A percentile compares a stretch with the other conserved stretches of the same genome.
Conservation (phyloP, 2,113 vertebrate genomes). For the Desmodus rotundus region DNA sequence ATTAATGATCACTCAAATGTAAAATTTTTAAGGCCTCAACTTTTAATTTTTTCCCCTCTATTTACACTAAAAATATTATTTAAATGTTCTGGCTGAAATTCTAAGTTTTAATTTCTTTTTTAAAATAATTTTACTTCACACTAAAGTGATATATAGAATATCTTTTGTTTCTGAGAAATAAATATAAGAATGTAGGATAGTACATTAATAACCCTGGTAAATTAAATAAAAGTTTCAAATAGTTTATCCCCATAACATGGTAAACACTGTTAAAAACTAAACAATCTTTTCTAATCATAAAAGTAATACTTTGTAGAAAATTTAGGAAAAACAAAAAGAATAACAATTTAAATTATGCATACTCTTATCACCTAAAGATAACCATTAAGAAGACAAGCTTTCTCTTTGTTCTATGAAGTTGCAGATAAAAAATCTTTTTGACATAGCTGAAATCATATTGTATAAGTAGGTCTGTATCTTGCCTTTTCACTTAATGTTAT, state of each 20-base stretch:
- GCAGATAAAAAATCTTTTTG: neutral
- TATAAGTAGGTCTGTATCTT: neutral
- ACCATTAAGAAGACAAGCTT: neutral
- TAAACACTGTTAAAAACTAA: neutral
- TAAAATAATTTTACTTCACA: constrained; percentile 2
- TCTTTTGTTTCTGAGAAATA: neutral
- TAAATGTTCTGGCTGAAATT: neutral
- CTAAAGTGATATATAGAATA: neutral
- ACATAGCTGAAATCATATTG: neutral
- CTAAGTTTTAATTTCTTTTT: neutral
- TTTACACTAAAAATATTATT: neutral
- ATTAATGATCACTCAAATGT: neutral
- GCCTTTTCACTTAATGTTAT: neutral
- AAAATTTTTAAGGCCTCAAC: neutral
- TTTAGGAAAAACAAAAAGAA: neutral
- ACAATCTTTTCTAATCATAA: neutral
- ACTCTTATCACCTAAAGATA: neutral
- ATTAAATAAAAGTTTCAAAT: constrained; percentile 15
- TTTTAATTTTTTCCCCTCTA: neutral
- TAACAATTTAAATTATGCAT: neutral
- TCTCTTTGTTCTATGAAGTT: neutral
- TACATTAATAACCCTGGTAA: neutral
- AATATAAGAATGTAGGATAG: neutral
- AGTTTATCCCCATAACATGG: neutral
- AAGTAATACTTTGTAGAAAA: constrained; percentile 16